Evolutionary conservation across 1,140 invertebrate species (phyloP), one percentile per base, ranked within the genome.

Genomic region (Galleria mellonella): DNA sequence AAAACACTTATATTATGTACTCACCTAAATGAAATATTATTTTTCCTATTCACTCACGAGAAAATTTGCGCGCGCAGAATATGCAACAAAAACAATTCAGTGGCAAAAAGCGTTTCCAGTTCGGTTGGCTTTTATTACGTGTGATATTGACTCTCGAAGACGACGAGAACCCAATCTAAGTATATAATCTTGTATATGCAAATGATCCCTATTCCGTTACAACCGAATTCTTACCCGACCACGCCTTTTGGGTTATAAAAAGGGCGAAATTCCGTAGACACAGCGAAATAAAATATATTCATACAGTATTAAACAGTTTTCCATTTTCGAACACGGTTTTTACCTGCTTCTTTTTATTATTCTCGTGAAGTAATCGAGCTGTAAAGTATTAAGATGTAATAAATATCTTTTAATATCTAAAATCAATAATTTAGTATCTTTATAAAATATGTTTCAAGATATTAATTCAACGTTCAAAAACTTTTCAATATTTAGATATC

Each of bases 111-210:
- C 51, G 62, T 70, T 68, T 59, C 43, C 61, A 62, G 32, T 62
- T 57, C 62, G 50, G 55, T 62, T 54, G 62, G 51, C 55, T 57
- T 56, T 66, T 64, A 74, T 72, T 70, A 70, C 67, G 56, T 69
- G 65, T 68, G 62, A 74, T 72, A 75, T 74, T 63, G 71, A 71
- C 62, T 78, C 67, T 55, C 58, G 49, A 54, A 55, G 55, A 51
- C 53, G 44, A 48, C 57, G 47, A 23, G 53, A 54, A 51, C 62
- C 62, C 59, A 67, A 75, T 71, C 62, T 62, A 65, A 72, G 63
- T 76, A 71, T 68, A 74, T 75, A 73, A 75, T 73, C 72, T 64
- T 74, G 69, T 77, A 65, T 75, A 75, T 79, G 71, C 58, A 79
- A 76, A 79, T 75, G 53, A 64, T 56, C 60, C 63, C 62, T 67